These are phyloP conservation scores for Chlorops oryzae DNA, from an alignment of 1,140 invertebrate species.

Conservation along the genomic window DNA sequence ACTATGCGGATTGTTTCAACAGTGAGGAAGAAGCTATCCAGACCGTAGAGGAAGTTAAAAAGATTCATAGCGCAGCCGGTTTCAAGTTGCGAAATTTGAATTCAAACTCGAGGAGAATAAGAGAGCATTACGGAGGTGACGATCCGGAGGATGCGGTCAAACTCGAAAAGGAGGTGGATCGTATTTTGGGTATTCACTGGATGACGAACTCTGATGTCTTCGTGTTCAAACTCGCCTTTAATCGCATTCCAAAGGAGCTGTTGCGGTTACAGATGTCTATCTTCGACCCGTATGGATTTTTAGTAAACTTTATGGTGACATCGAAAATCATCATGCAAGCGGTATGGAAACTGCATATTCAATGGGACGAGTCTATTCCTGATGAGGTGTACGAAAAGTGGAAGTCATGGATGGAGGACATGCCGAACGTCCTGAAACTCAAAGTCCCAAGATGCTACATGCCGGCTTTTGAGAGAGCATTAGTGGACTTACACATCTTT, in stretches of 20 bases:
- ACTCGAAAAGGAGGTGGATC: not conserved
- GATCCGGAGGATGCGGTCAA: not conserved
- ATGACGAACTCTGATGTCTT: not conserved
- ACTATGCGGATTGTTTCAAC: slow-evolving; percentile 30
- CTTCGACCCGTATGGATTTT: too few relatives aligned
- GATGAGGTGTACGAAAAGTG: not conserved
- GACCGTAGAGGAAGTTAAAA: slow-evolving; percentile 16
- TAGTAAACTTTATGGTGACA: slow-evolving; percentile 36
- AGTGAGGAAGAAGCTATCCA: slow-evolving; percentile 11
- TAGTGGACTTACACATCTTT: slow-evolving; percentile 18
- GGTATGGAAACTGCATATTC: slow-evolving; percentile 30
- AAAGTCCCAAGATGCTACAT: too few relatives aligned
- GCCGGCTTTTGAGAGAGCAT: not conserved
- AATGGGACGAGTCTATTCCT: slow-evolving; percentile 37
- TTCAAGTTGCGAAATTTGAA: slow-evolving; percentile 17
- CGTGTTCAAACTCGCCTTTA: not conserved
- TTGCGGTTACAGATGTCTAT: too few relatives aligned
- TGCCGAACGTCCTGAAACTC: too few relatives aligned
- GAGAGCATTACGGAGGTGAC: not conserved
- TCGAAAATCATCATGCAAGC: slow-evolving; percentile 45
- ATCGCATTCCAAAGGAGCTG: not conserved
- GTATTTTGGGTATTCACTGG: slow-evolving; percentile 7
- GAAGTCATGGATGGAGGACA: too few relatives aligned
- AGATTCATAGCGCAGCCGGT: slow-evolving; percentile 17
- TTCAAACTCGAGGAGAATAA: not conserved